These are phyloP conservation scores for Paramormyrops kingsleyae DNA, from an alignment of 2,113 vertebrate genomes.

Conservation along the genomic window DNA sequence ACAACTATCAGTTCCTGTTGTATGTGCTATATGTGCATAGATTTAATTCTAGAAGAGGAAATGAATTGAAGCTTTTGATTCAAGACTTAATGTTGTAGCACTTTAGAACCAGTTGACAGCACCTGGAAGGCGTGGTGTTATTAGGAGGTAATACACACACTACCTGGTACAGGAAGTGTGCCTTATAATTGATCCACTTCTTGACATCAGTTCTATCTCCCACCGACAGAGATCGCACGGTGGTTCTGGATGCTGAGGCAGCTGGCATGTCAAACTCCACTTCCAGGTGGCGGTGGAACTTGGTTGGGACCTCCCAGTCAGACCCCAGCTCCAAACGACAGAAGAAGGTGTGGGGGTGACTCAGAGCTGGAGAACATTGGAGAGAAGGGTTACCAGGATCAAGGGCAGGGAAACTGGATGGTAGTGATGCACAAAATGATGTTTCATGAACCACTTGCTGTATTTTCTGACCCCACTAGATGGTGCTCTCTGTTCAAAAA, in stretches of 20 bases:
- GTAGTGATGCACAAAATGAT: neutral
- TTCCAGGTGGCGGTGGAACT: constrained; percentile 63
- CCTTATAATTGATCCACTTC: constrained; percentile 83
- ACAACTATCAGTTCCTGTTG: neutral
- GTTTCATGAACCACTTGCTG: neutral
- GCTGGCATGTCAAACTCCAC: constrained; percentile 83
- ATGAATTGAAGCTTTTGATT: neutral
- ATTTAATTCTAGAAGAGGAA: neutral
- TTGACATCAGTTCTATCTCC: constrained; percentile 66
- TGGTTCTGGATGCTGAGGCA: constrained; percentile 71
- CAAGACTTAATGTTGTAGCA: neutral
- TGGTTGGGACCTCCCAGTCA: constrained; percentile 75
- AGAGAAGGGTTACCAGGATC: neutral
- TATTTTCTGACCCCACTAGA: neutral
- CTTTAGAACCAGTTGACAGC: neutral
- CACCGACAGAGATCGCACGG: constrained; percentile 72
- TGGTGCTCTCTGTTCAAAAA: neutral
- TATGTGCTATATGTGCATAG: neutral
- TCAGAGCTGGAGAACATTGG: constrained; percentile 53
- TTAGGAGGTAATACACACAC: neutral
- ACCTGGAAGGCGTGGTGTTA: neutral
- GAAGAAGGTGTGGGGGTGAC: constrained; percentile 85
- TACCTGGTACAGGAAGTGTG: constrained; percentile 84
- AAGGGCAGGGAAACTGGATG: neutral
- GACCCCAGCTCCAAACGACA: constrained; percentile 83